phyloP scores from a whole-genome alignment of 2,797 vertebrate genomes.

The Australoheros facetus region DNA sequence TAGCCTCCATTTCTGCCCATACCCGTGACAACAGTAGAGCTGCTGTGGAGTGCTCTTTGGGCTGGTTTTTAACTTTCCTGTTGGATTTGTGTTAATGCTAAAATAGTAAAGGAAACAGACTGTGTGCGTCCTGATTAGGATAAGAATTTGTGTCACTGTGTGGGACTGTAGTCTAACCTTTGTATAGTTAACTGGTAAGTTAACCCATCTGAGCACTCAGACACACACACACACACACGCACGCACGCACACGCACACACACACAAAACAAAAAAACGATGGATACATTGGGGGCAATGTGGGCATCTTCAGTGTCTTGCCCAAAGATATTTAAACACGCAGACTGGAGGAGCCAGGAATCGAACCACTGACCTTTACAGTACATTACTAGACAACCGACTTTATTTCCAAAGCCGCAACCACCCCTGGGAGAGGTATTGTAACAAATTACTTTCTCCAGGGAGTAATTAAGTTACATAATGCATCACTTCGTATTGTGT shows the following conservation, averaged over 20 bases:
- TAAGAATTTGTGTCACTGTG: background rate
- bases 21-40: too few relatives aligned
- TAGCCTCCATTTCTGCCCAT: background rate
- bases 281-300: accelerated
- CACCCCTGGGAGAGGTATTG: background rate
- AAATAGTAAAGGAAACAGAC: background rate
- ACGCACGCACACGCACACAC: too few relatives aligned
- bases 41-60: background rate
- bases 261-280: background rate
- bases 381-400: background rate
- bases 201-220: too few relatives aligned
- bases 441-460: background rate
- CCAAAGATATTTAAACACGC: background rate
- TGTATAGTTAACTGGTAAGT: too few relatives aligned
- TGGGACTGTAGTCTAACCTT: background rate
- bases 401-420: background rate
- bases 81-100: background rate
- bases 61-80: background rate
- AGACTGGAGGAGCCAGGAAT: background rate
- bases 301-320: background rate
- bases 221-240: too few relatives aligned
- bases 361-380: background rate
- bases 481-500: background rate
- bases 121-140: background rate
- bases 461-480: background rate